Evolutionary conservation across 2,113 vertebrate species (phyloP), one percentile per base, ranked within the genome.

Genomic region (Vanacampus margaritifer): DNA sequence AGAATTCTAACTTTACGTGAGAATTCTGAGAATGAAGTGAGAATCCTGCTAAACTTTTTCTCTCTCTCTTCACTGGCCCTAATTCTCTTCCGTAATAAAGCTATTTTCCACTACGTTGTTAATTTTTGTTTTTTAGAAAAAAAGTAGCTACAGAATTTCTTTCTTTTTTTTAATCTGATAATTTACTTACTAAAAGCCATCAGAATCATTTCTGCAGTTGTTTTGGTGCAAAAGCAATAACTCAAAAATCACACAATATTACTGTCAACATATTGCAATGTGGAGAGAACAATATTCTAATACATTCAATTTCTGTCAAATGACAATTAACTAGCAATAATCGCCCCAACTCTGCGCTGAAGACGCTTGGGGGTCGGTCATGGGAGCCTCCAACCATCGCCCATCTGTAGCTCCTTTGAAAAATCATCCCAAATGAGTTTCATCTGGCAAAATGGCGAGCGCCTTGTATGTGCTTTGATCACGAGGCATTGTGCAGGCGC

Each of bases 401-500:
- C 28, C 58, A 73, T 80, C 64, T 86, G 64, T 39, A 63, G 68
- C 72, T 66, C 72, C 64, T 59, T 57, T 63, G 58, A 80, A 75
- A 62, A 74, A 81, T 72, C 50, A 69, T 62, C 36, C 48, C 64
- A 80, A 81, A 86, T 82, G 37, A 67, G 76, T 79, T 82, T 82
- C 81, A 87, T 84, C 67, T 82, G 84, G 72, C 36, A 58, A 65
- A 54, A 78, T 79, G 65, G 36, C 46, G 71, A 81, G 46, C 75
- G 64, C 50, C 59, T 59, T 57, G 61, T 45, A 74, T 3, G 16
- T 24, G 26, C 76, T 84, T 84, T 86, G 79, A 86, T 88, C 61
- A 3, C 64, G 54, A 68, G 19, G 67, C 45, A 69, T 77, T 59
- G 66, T 17, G 62, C 43, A 65, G 78, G 65, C 65, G n/a, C 57